A percentile compares a stretch with the other conserved stretches of the same genome.
phyloP scores from a whole-genome alignment of 2,113 vertebrate genomes.

The Nasalis larvatus region DNA sequence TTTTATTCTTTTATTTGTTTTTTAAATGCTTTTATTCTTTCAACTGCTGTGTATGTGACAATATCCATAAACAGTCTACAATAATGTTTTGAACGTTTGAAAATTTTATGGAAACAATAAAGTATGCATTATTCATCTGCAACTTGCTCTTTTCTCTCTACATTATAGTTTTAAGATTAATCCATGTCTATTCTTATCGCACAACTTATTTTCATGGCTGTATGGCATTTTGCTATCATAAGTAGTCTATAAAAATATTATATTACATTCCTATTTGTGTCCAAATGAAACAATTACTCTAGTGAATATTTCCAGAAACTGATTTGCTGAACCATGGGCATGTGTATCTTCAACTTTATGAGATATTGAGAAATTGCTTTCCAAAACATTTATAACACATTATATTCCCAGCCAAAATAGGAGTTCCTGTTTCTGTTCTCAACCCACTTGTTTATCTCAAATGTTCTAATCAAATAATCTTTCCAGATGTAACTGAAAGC shows the following conservation, averaged over 20 bases:
- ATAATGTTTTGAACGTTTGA: not conserved
- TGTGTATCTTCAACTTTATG: slow-evolving; percentile 23
- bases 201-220: not conserved
- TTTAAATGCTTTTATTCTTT: not conserved
- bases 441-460: not conserved
- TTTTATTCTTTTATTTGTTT: not conserved
- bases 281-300: not conserved
- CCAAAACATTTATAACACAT: not conserved
- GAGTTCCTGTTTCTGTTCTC: not conserved
- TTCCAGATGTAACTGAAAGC: not conserved
- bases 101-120: not conserved
- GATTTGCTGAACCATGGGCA: not conserved
- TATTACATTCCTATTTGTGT: not conserved
- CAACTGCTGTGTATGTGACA: not conserved
- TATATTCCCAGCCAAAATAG: not conserved
- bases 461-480: slow-evolving; percentile 15
- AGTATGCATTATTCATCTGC: not conserved
- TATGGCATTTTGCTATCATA: not conserved
- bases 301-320: not conserved
- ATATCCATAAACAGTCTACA: not conserved
- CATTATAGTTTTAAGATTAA: not conserved
- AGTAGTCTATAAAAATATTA: not conserved
- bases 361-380: slow-evolving; percentile 24
- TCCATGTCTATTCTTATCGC: not conserved
- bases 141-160: not conserved